phyloP scores from a whole-genome alignment of 1,140 invertebrate species.

The Leptonema lineaticorne region DNA sequence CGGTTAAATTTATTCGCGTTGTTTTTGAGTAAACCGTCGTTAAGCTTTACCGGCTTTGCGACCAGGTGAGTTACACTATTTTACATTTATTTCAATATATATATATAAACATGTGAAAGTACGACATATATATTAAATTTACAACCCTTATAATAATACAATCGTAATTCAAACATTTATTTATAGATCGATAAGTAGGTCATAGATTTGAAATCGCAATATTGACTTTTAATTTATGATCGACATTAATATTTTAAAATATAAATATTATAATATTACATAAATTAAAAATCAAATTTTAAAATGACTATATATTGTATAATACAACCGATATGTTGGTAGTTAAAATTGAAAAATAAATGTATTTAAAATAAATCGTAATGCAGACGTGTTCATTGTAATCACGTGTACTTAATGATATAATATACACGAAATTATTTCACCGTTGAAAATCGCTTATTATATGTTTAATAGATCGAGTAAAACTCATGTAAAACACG shows the following conservation, averaged over 20 bases:
- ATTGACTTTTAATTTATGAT: not conserved
- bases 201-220: no score
- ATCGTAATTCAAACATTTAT: no score
- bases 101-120: no score
- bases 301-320: no score
- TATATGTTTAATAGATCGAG: not conserved
- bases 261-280: not conserved
- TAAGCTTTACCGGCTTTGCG: not conserved
- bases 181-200: no score
- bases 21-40: slow-evolving; percentile 8
- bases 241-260: not conserved
- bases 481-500: not conserved
- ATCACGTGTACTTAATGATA: not conserved
- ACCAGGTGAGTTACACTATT: not conserved
- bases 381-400: no score
- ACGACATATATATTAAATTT: no score
- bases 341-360: no score
- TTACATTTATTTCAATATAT: not conserved
- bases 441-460: not conserved
- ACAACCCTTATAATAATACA: no score
- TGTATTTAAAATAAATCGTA: no score
- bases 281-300: no score
- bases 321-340: no score
- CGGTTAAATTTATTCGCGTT: slow-evolving; percentile 16
- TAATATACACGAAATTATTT: not conserved